phyloP scores from a whole-genome alignment of 1,140 invertebrate genomes.

The Achatina immaculata region DNA sequence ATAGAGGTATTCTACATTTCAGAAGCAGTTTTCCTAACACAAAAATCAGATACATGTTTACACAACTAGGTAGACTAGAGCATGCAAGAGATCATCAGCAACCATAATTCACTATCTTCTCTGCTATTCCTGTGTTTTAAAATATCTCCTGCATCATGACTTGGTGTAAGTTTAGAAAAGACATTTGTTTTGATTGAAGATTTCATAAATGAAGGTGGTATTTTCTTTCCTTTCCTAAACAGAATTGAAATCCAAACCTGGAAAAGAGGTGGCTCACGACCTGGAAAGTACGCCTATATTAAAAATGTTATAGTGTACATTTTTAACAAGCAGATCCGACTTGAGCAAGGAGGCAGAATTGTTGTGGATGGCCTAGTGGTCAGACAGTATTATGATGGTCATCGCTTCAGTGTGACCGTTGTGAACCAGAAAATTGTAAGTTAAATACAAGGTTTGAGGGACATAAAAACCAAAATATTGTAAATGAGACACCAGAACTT shows the following conservation, averaged over 20 bases:
- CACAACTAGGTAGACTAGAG: no score
- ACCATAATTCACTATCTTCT: no score
- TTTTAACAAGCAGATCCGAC: conserved; percentile 28
- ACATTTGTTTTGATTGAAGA: no score
- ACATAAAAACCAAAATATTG: not conserved
- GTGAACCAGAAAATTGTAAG: conserved; percentile 13
- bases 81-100: no score
- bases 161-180: no score
- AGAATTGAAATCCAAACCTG: conserved; percentile 47
- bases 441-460: not conserved
- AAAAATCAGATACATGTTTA: no score
- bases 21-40: no score
- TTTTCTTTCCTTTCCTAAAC: not conserved
- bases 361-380: conserved; percentile 29
- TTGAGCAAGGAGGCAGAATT: conserved; percentile 23
- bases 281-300: conserved; percentile 47
- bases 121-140: no score
- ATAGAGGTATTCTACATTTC: no score
- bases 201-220: no score
- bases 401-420: not conserved
- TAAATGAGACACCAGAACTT: not conserved
- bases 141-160: no score
- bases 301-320: conserved; percentile 45
- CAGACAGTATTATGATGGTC: conserved; percentile 12
- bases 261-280: conserved; percentile 39